Base-by-base conservation (phyloP, 2,797 vertebrate species). In the Nothura maculosa region DNA sequence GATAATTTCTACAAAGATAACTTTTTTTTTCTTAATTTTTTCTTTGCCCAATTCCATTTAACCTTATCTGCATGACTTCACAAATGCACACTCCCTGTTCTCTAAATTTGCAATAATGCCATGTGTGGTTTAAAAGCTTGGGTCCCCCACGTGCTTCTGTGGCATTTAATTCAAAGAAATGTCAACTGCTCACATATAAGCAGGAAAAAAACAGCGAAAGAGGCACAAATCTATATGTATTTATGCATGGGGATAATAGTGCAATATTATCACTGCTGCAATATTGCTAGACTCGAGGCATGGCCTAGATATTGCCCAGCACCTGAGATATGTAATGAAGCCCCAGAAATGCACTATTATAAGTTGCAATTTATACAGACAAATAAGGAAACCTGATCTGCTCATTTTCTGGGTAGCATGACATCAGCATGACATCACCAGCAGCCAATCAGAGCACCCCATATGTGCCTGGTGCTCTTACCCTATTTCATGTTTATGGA, bases 401-500 rank as follows among this genome's bases (percentile, higher is more conserved):
- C 90, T 96, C 88, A 68, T 97, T 96, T 97, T 81, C 83, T 88
- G 94, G 79, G 87, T 87, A 92, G 88, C 92, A 89, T 97, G 97
- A 96, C 96, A 96, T 70, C 62, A 81, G 91, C 4, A 97, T 97
- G 97, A 97, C 94, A 95, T 94, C 97, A 98, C 70, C 83, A 87
- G 67, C 82, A 97, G 93, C 97, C 97, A 97, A 96, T 97, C 94
- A 91, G 89, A 89, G 75, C 14, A 81, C 50, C 94, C 62, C 32
- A 19, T 87, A 80, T 21, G 69, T 84, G 91, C 94, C 95, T 96
- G 96, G 68, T 96, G 93, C 92, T 97, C 94, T 92, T 94, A 87
- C 91, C 94, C 90, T 92, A 90, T 93, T 95, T 95, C 84, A 64
- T 97, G 96, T 97, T 97, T 97, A 96, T 76, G 88, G 93, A 94